Evolutionary conservation across 2,113 vertebrate species (phyloP).

Genomic region (Pachycephala philippinensis): DNA sequence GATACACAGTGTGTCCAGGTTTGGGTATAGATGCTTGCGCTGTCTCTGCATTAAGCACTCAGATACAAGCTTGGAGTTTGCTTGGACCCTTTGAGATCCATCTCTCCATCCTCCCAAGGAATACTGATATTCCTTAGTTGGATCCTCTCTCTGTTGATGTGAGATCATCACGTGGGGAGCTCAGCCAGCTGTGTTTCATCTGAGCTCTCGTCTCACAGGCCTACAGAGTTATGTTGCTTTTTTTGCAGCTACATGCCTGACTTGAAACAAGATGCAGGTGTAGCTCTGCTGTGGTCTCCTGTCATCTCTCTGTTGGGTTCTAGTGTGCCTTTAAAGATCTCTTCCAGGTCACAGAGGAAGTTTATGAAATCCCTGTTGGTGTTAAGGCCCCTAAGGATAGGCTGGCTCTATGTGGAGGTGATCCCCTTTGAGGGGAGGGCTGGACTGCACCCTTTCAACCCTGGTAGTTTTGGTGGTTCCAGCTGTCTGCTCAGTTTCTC

Average conservation of each 20-base stretch:
- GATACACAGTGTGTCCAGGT: background rate
- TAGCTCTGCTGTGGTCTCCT: background rate
- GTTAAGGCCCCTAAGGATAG: background rate
- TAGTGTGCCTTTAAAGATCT: background rate
- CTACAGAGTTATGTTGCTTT: background rate
- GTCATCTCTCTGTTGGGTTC: background rate
- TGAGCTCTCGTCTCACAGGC: background rate
- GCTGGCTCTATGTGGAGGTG: background rate
- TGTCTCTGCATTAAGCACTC: background rate
- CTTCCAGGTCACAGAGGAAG: background rate
- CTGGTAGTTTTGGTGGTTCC: background rate
- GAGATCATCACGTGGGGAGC: fast-evolving
- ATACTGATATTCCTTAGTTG: background rate
- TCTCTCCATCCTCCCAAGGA: background rate
- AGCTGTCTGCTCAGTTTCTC: background rate
- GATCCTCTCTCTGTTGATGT: background rate
- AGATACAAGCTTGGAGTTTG: too few species aligned
- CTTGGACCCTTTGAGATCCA: fast-evolving
- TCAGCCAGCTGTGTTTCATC: background rate
- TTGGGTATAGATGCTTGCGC: background rate
- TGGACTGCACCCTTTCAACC: background rate
- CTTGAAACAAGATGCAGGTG: background rate
- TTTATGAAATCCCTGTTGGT: background rate
- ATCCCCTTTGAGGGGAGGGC: background rate
- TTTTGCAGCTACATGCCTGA: background rate